These are phyloP conservation scores for Tiliacea aurago DNA, from an alignment of 2,888 invertebrate species.

Conservation along the genomic window DNA sequence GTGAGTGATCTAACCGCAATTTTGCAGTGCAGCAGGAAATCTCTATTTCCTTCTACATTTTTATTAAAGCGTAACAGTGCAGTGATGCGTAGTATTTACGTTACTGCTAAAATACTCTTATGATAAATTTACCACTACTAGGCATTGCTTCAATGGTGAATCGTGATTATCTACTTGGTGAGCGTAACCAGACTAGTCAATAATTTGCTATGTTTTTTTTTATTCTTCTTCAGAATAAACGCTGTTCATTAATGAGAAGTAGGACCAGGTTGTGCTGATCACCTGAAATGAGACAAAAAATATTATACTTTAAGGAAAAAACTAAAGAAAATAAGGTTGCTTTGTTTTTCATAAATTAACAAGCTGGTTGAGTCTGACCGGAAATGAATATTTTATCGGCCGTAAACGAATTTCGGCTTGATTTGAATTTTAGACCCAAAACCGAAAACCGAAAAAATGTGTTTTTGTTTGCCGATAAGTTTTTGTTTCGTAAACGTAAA, in stretches of 20 bases:
- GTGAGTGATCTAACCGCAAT: conserved; percentile 52
- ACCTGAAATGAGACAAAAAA: conserved; percentile 62
- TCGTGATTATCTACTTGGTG: neutral
- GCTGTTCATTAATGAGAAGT: conserved; percentile 69
- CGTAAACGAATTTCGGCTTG: too few relatives aligned
- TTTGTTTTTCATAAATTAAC: neutral
- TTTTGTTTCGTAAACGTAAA: too few relatives aligned
- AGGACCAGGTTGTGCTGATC: conserved; percentile 72
- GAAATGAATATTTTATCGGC: too few relatives aligned
- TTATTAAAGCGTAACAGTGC: conserved; percentile 11
- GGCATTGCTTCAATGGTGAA: neutral
- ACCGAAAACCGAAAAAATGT: too few relatives aligned
- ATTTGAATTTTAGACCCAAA: too few relatives aligned
- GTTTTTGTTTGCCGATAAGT: too few relatives aligned
- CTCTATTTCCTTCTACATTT: conserved; percentile 33
- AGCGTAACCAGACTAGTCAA: too few relatives aligned
- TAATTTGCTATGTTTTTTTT: neutral
- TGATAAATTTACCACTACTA: neutral
- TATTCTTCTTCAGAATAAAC: conserved; percentile 59
- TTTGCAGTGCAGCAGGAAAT: conserved; percentile 41
- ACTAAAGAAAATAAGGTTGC: too few relatives aligned
- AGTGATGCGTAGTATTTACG: conserved; percentile 1
- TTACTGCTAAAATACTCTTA: neutral
- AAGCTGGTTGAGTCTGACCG: neutral
- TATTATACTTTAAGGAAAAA: neutral